Evolutionary conservation across 1,140 invertebrate species (phyloP).

Genomic region (Papilio polytes): DNA sequence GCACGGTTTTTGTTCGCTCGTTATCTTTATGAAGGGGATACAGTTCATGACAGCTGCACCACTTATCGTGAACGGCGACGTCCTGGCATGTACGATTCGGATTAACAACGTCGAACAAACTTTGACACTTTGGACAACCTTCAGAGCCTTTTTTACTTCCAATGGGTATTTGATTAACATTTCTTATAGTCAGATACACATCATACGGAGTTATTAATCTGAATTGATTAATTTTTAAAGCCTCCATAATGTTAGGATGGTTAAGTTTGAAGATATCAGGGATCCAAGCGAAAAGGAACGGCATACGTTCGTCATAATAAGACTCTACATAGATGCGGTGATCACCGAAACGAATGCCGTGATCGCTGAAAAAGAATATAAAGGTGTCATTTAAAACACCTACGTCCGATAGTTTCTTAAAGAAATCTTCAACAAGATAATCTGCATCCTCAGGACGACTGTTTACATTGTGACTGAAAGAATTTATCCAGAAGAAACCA

Average conservation of each 20-base stretch:
- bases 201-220: constrained; percentile 90
- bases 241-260: constrained; percentile 84
- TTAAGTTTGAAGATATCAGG: constrained; percentile 87
- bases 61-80: constrained; percentile 90
- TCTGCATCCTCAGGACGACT: constrained; percentile 84
- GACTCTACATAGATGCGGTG: constrained; percentile 89
- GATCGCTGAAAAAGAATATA: constrained; percentile 92
- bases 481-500: constrained; percentile 89
- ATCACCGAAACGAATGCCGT: constrained; percentile 92
- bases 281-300: constrained; percentile 89
- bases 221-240: constrained; percentile 87
- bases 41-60: constrained; percentile 89
- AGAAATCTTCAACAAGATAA: constrained; percentile 76
- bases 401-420: constrained; percentile 79
- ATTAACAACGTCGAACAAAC: constrained; percentile 87
- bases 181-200: constrained; percentile 85
- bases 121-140: constrained; percentile 87
- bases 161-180: constrained; percentile 58
- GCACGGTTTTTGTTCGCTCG: constrained; percentile 61
- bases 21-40: constrained; percentile 63
- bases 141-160: constrained; percentile 50
- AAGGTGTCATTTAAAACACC: constrained; percentile 85
- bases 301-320: constrained; percentile 93
- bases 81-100: constrained; percentile 89
- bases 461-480: constrained; percentile 86